A percentile compares a stretch with the other conserved stretches of the same genome.
These are phyloP conservation scores for Nyctereutes procyonoides DNA, from an alignment of 2,113 vertebrate species.

Conservation along the genomic window DNA sequence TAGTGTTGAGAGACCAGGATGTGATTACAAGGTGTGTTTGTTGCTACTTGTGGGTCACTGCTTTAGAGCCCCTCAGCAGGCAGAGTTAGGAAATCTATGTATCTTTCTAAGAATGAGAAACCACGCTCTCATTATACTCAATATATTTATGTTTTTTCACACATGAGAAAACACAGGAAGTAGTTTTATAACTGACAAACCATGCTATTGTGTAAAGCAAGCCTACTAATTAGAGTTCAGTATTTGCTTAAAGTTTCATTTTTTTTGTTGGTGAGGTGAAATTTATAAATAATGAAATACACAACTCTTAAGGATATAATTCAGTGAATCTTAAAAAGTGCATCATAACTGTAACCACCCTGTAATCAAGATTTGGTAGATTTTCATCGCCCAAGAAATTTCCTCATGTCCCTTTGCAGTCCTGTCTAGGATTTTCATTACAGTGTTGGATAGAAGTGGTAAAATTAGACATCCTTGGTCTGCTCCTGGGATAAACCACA, in stretches of 20 bases:
- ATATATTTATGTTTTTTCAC: slow-evolving; percentile 4
- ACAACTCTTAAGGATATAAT: not conserved
- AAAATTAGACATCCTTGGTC: not conserved
- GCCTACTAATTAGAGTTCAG: not conserved
- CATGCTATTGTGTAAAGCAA: not conserved
- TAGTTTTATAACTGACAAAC: slow-evolving; percentile 2
- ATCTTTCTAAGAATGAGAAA: not conserved
- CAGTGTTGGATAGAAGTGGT: not conserved
- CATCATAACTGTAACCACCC: not conserved
- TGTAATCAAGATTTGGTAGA: not conserved
- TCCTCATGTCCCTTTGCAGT: not conserved
- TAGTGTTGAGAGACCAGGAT: not conserved
- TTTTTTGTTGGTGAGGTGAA: not conserved
- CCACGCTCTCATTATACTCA: not conserved
- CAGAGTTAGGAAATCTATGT: not conserved
- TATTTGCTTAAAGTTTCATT: slow-evolving; percentile 36
- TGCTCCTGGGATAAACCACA: not conserved
- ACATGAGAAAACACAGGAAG: not conserved
- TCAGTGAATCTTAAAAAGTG: not conserved
- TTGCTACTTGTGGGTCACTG: not conserved
- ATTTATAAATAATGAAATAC: slow-evolving; percentile 5
- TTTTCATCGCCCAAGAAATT: slow-evolving; percentile 17
- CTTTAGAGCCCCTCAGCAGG: not conserved
- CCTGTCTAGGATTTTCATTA: not conserved
- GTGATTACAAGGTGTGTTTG: not conserved